Evolutionary conservation across 2,113 vertebrate genomes (phyloP).

Genomic region (Apodemus sylvaticus): DNA sequence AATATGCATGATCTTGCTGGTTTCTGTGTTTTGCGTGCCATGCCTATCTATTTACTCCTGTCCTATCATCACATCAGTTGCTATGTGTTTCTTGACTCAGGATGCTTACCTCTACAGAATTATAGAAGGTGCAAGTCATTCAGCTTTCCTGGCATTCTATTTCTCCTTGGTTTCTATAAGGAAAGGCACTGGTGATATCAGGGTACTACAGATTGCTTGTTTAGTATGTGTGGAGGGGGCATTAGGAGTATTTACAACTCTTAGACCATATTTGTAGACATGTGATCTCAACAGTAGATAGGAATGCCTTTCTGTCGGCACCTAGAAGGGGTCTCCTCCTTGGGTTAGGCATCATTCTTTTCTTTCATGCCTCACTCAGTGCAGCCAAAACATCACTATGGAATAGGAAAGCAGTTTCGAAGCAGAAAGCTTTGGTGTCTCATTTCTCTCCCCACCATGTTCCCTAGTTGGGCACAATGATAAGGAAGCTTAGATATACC

Average conservation of each 20-base stretch:
- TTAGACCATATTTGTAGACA: background rate
- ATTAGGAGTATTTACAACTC: background rate
- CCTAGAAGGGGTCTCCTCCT: background rate
- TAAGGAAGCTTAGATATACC: background rate
- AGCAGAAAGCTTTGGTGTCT: background rate
- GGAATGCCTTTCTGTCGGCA: rapidly evolving
- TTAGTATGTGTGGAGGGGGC: background rate
- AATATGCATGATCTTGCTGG: background rate
- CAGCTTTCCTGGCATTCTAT: background rate
- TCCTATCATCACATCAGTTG: background rate
- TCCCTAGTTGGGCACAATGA: background rate
- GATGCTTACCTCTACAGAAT: background rate
- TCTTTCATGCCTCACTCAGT: background rate
- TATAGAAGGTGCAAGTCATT: rapidly evolving
- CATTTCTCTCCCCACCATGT: too few relatives aligned
- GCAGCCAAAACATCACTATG: background rate
- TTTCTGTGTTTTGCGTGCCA: background rate
- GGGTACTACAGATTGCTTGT: background rate
- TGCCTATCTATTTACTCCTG: background rate
- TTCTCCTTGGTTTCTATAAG: background rate
- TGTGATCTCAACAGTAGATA: background rate
- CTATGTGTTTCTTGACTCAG: background rate
- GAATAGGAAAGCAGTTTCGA: background rate
- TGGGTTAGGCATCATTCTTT: background rate
- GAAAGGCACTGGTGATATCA: background rate